phyloP scores from a whole-genome alignment of 2,888 invertebrate genomes.

The Hyposoter didymator region DNA sequence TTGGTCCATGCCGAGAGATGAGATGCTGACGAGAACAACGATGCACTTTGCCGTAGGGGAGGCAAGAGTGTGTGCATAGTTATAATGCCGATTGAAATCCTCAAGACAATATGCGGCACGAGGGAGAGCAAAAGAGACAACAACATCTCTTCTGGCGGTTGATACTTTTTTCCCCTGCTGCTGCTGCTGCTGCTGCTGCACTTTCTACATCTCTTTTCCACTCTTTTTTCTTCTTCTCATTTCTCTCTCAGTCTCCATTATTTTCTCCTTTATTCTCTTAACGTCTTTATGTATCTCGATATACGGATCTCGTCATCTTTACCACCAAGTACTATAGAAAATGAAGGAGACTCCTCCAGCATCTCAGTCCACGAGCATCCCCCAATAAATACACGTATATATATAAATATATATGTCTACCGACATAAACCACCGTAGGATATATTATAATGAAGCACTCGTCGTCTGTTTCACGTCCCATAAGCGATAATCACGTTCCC shows the following conservation, averaged over 20 bases:
- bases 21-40: conserved; percentile 60
- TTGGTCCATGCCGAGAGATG: conserved; percentile 40
- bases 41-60: conserved; percentile 60
- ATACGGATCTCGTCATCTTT: conserved; percentile 49
- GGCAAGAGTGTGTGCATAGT: conserved; percentile 47
- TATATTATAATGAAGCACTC: conserved; percentile 63
- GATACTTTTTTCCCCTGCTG: conserved; percentile 8
- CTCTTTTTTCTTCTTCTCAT: not conserved
- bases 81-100: conserved; percentile 62
- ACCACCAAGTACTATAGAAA: conserved; percentile 44
- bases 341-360: conserved; percentile 38
- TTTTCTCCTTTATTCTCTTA: conserved; percentile 41
- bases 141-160: conserved; percentile 44
- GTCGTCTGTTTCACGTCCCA: conserved; percentile 2
- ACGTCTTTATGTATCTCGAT: conserved; percentile 56
- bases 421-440: conserved; percentile 46
- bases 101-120: conserved; percentile 71
- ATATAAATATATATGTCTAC: conserved; percentile 19
- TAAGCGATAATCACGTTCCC: conserved; percentile 58
- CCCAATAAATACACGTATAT: conserved; percentile 7
- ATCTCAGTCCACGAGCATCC: conserved; percentile 27
- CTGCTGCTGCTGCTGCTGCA: no score
- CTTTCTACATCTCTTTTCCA: not conserved
- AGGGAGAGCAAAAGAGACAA: conserved; percentile 61
- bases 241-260: conserved; percentile 45